These are phyloP conservation scores for Oreochromis grahami DNA, from an alignment of 2,797 vertebrate species.

Conservation along the genomic window DNA sequence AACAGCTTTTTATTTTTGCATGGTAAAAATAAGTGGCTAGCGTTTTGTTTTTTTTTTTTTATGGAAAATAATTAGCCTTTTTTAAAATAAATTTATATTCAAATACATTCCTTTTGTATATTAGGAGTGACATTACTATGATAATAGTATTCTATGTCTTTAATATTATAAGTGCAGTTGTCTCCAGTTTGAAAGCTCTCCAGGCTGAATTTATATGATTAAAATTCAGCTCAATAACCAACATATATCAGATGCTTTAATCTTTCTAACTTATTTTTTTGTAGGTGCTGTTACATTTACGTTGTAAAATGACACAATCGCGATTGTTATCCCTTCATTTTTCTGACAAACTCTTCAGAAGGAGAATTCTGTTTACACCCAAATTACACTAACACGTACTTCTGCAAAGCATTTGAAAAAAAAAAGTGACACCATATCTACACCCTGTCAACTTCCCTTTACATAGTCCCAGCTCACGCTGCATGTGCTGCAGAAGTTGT, in stretches of 20 bases:
- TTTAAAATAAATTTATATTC: background rate
- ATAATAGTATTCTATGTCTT: background rate
- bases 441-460: slow-evolving; percentile 54
- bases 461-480: background rate
- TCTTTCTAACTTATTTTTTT: background rate
- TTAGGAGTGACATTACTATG: background rate
- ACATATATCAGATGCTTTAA: background rate
- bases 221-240: background rate
- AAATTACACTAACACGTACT: slow-evolving; percentile 34
- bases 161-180: background rate
- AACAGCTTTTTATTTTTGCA: background rate
- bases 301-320: background rate
- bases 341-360: background rate
- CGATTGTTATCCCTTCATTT: background rate
- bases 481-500: background rate
- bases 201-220: background rate
- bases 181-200: background rate
- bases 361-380: slow-evolving; percentile 14
- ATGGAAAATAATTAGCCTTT: background rate
- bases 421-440: slow-evolving; percentile 51
- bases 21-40: background rate
- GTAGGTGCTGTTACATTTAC: background rate
- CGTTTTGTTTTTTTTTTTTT: background rate
- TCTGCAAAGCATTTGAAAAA: slow-evolving; percentile 48
- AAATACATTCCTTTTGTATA: background rate